These are phyloP conservation scores for Drosophila asahinai DNA, from an alignment of 1,140 invertebrate species.

Conservation along the genomic window DNA sequence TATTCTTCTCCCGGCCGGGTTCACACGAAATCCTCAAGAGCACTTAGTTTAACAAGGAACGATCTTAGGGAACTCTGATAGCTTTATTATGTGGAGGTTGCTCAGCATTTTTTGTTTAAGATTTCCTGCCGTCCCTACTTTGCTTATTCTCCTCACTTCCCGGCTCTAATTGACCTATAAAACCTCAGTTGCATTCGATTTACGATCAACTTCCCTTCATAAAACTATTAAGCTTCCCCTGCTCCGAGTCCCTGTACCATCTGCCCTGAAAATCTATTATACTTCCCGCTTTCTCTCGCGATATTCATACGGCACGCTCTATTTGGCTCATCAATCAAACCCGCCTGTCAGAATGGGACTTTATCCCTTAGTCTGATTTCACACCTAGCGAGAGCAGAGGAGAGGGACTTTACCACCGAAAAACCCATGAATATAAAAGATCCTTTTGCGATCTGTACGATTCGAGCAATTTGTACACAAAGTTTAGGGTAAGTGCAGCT, in stretches of 20 bases:
- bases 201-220: constrained; percentile 55
- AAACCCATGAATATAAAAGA: constrained; percentile 64
- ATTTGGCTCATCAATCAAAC: constrained; percentile 76
- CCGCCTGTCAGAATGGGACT: constrained; percentile 20
- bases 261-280: constrained; percentile 37
- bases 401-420: constrained; percentile 12
- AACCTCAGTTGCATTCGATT: constrained; percentile 38
- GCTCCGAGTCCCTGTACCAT: constrained; percentile 14
- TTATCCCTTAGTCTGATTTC: constrained; percentile 60
- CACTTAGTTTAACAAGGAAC: not conserved
- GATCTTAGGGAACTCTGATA: constrained; percentile 1
- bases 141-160: not conserved
- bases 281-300: constrained; percentile 22
- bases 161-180: constrained; percentile 51
- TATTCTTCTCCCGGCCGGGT: constrained; percentile 4
- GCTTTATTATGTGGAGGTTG: constrained; percentile 11
- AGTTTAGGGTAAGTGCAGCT: constrained; percentile 12
- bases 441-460: constrained; percentile 41
- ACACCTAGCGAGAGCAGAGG: constrained; percentile 50
- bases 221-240: constrained; percentile 50
- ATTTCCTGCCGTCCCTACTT: not conserved
- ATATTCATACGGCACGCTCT: constrained; percentile 75
- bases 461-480: constrained; percentile 43
- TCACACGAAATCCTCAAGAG: constrained; percentile 4
- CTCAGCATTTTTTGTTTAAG: not conserved